Evolutionary conservation across 2,888 invertebrate genomes (phyloP), one percentile per base, ranked within the genome.

Genomic region (Aphodius granarius): DNA sequence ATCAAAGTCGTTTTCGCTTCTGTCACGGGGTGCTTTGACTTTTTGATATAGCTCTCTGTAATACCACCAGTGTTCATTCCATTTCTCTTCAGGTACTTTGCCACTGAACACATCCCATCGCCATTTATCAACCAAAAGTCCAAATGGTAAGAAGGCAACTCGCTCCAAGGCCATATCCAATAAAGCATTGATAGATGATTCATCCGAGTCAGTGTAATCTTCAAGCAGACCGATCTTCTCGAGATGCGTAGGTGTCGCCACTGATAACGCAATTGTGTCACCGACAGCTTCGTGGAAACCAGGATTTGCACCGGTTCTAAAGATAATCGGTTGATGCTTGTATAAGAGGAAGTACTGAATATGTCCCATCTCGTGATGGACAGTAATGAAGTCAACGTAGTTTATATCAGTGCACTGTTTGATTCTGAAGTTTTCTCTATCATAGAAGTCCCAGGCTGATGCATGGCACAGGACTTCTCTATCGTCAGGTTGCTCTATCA

Each of bases 341-440:
- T 92, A 92, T 77, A 90, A 89, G 76, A 90, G 87, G 82, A 89
- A 91, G 81, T 92, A 92, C 80, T 92, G 90, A 0, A 92, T 89
- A 78, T 92, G 92, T 0, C 92, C 92, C 83, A 92, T 93, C 86
- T 94, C 94, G 81, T 94, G 94, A 80, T 94, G 93, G 0, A 92
- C 91, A 0, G 92, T 92, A 76, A 90, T 87, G 80, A 93, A 90
- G 83, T 92, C 89, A 9, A 88, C 88, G 79, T 87, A 88, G 0
- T 89, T 89, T 6, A 91, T 86, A 0, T 87, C 85, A 0, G 91
- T 91, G 78, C 92, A 92, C 83, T 91, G 90, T 79, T 90, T 89
- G 76, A 92, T 90, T 83, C 91, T 90, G 84, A 91, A 93, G 84
- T 92, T 91, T 68, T 89, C 83, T 63, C 90, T 89, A 82, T 93